A percentile compares a stretch with the other conserved stretches of the same genome.
Evolutionary conservation across 2,888 invertebrate species (phyloP).

Genomic region (Mantis religiosa): DNA sequence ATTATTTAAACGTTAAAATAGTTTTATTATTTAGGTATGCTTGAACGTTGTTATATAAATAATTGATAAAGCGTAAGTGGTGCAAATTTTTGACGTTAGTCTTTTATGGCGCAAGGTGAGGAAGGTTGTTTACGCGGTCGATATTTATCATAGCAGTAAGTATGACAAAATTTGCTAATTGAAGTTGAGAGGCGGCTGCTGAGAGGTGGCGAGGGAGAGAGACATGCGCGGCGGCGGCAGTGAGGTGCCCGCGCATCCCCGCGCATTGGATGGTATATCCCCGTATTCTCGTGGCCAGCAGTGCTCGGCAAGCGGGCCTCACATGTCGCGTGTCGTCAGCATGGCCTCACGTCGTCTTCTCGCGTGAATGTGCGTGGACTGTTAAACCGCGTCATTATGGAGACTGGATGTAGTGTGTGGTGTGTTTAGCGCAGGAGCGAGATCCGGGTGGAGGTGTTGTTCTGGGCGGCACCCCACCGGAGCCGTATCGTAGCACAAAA

Average conservation of each 20-base stretch:
- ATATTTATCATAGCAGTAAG: background rate
- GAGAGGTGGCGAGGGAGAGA: background rate
- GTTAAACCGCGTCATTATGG: background rate
- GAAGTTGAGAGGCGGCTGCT: background rate
- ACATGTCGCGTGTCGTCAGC: background rate
- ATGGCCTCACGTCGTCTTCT: background rate
- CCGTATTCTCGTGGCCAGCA: background rate
- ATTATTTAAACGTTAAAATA: too few relatives aligned
- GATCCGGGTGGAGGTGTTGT: conserved; percentile 3
- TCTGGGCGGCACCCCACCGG: conserved; percentile 13
- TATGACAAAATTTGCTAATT: background rate
- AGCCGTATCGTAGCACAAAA: background rate
- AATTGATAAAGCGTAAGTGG: too few relatives aligned
- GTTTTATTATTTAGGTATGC: too few relatives aligned
- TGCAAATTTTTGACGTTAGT: too few relatives aligned
- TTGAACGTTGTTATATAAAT: too few relatives aligned
- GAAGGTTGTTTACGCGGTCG: too few relatives aligned
- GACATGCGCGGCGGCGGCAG: background rate
- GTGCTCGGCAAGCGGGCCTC: background rate
- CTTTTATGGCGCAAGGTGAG: too few relatives aligned
- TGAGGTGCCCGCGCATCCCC: background rate
- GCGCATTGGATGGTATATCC: background rate
- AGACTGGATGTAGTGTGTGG: background rate
- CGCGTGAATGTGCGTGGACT: background rate
- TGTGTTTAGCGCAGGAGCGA: background rate